phyloP scores from a whole-genome alignment of 2,113 vertebrate species.

The Agapornis roseicollis region DNA sequence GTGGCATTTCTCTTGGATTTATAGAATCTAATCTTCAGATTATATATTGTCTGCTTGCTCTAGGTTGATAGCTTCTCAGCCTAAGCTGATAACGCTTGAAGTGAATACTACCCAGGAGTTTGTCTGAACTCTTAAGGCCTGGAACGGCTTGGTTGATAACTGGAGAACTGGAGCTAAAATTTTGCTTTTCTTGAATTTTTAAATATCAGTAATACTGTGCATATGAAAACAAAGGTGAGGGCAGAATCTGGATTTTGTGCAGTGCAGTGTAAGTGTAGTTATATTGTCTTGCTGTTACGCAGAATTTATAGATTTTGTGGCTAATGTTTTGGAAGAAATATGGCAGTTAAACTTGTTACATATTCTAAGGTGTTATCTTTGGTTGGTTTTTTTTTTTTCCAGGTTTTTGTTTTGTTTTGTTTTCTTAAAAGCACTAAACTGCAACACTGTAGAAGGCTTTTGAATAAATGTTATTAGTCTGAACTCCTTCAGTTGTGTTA shows the following conservation, averaged over 20 bases:
- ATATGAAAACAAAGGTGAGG: background rate
- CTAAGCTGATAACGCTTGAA: background rate
- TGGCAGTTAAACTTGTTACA: background rate
- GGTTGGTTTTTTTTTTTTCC: background rate
- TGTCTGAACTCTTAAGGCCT: background rate
- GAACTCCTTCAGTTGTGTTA: background rate
- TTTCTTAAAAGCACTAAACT: background rate
- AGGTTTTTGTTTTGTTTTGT: background rate
- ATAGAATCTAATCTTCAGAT: background rate
- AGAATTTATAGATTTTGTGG: background rate
- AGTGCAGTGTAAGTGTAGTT: background rate
- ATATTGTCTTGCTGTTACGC: background rate
- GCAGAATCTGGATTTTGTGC: background rate
- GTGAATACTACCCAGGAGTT: background rate
- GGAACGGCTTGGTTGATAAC: background rate
- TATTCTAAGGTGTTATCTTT: background rate
- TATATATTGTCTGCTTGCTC: background rate
- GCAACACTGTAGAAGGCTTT: background rate
- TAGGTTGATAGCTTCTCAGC: background rate
- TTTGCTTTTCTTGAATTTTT: background rate
- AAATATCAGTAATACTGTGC: background rate
- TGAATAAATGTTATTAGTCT: background rate
- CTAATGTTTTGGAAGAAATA: background rate
- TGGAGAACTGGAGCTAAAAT: background rate
- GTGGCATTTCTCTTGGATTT: background rate